These are phyloP conservation scores for Cynocephalus volans DNA, from an alignment of 2,113 vertebrate genomes.

Conservation along the genomic window DNA sequence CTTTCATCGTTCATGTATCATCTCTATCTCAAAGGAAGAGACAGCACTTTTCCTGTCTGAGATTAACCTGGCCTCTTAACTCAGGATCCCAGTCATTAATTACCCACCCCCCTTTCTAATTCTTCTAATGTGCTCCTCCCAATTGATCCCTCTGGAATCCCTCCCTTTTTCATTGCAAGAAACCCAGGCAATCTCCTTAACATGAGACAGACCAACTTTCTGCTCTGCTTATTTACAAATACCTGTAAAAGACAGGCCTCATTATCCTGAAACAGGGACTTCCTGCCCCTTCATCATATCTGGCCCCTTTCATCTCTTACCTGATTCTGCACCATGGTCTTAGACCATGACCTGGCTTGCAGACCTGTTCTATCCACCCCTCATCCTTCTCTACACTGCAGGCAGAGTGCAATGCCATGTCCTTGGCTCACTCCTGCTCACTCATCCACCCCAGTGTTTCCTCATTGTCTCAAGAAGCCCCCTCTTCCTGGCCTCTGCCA, in stretches of 20 bases:
- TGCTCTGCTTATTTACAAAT: neutral
- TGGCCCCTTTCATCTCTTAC: neutral
- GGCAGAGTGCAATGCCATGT: too few species aligned
- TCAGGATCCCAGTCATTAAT: neutral
- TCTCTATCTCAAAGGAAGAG: neutral
- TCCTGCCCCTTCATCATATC: accelerated
- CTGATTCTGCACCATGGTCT: neutral
- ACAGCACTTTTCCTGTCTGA: too few species aligned
- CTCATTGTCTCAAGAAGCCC: neutral
- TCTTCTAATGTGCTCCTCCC: neutral
- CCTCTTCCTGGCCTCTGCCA: neutral
- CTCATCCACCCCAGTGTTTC: accelerated
- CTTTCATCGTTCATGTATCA: accelerated
- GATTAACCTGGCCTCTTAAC: neutral
- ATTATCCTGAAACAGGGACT: neutral
- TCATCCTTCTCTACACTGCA: neutral
- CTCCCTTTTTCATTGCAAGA: neutral
- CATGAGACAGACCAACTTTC: neutral
- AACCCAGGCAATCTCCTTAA: neutral
- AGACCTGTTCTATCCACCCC: neutral
- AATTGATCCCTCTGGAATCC: neutral
- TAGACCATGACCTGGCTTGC: too few species aligned
- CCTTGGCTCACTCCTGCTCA: neutral
- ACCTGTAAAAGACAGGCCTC: neutral
- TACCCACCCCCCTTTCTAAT: neutral